Evolutionary conservation across 2,113 vertebrate species (phyloP).

Genomic region (Paracanthobrama guichenoti): DNA sequence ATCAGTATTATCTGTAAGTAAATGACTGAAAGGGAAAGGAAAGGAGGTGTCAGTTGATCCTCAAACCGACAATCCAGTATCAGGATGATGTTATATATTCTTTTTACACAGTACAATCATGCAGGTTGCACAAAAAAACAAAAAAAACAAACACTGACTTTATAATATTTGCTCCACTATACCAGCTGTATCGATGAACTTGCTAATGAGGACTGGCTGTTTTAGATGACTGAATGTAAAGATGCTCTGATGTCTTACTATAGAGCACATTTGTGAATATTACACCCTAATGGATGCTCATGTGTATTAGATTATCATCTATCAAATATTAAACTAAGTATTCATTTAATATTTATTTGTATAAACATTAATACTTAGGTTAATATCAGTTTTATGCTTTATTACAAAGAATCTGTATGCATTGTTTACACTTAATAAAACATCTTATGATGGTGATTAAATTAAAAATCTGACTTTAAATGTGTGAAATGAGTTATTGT

Average conservation of each 20-base stretch:
- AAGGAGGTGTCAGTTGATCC: neutral
- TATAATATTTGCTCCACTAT: neutral
- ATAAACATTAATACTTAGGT: neutral
- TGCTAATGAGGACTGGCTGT: neutral
- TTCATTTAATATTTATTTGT: neutral
- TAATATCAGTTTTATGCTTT: neutral
- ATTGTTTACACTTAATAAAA: constrained; percentile 8
- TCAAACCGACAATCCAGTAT: neutral
- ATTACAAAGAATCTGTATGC: neutral
- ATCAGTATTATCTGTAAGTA: neutral
- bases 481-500: neutral
- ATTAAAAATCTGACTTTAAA: constrained; percentile 1
- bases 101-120: neutral
- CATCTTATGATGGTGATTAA: neutral
- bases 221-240: neutral
- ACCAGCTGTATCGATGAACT: neutral
- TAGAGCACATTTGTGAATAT: neutral
- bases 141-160: neutral
- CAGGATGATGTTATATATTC: neutral
- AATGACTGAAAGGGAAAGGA: neutral
- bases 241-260: neutral
- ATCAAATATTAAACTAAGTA: neutral
- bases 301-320: neutral
- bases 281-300: neutral
- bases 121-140: neutral